Percentiles rank a stretch among this genome's conserved stretches.
phyloP scores from a whole-genome alignment of 2,888 invertebrate species.

The Cloeon dipterum region DNA sequence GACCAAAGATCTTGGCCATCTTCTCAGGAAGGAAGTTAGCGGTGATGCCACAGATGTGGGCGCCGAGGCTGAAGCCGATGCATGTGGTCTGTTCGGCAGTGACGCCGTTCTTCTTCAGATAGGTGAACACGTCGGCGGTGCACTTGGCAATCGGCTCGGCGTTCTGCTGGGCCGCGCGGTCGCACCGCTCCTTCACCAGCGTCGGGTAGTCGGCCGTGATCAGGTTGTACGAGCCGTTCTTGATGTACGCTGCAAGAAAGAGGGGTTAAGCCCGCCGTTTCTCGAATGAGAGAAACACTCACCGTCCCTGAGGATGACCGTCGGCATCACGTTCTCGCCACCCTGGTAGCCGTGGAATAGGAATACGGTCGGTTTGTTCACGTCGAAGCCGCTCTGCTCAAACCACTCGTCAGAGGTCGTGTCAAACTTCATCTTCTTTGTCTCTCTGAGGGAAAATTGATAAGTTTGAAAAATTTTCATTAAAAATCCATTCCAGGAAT shows the following conservation, averaged over 20 bases:
- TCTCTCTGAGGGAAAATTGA: too few species aligned
- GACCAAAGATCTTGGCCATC: constrained; percentile 47
- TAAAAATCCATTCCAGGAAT: too few species aligned
- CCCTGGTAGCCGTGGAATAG: constrained; percentile 59
- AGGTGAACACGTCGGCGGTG: constrained; percentile 35
- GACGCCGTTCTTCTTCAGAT: constrained; percentile 37
- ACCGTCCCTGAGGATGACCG: constrained; percentile 50
- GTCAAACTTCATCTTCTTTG: constrained; percentile 23
- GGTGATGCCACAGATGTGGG: constrained; percentile 52
- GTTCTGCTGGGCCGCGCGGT: constrained; percentile 53
- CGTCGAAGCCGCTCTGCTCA: constrained; percentile 43
- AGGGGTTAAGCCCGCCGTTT: too few species aligned
- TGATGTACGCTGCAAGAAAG: constrained; percentile 36
- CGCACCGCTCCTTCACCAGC: constrained; percentile 42
- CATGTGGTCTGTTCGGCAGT: constrained; percentile 42
- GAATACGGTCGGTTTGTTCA: constrained; percentile 40
- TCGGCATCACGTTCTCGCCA: constrained; percentile 46
- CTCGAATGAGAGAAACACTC: too few species aligned
- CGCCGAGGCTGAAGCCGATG: constrained; percentile 48
- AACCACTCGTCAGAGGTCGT: constrained; percentile 43
- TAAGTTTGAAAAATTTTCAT: too few species aligned
- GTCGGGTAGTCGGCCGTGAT: constrained; percentile 58
- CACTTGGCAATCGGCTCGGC: constrained; percentile 46
- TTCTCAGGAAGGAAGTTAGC: constrained; percentile 48
- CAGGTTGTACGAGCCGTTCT: constrained; percentile 50